Evolutionary conservation across 1,140 invertebrate species (phyloP).

Genomic region (Zeugodacus cucurbitae): DNA sequence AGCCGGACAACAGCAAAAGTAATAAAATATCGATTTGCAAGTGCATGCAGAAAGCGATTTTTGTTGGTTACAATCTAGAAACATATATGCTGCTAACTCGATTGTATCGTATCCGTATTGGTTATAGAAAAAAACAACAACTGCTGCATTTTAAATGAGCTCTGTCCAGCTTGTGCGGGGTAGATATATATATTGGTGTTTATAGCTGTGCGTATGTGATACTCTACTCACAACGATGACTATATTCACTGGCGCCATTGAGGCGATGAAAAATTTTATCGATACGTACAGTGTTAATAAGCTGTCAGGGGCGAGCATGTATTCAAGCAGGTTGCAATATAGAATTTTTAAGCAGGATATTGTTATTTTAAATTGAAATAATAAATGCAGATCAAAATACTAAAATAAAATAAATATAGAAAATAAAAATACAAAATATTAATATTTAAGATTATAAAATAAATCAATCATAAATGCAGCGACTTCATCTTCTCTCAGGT

Average conservation of each 20-base stretch:
- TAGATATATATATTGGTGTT: neutral
- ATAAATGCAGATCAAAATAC: too few species aligned
- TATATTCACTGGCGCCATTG: neutral
- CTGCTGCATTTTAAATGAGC: neutral
- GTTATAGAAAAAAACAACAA: neutral
- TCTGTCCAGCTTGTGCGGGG: neutral
- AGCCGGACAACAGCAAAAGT: neutral
- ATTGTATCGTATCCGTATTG: too few species aligned
- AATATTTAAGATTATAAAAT: neutral
- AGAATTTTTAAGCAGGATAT: too few species aligned
- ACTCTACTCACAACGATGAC: neutral
- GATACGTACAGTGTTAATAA: neutral
- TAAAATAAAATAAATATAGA: too few species aligned
- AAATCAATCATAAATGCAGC: neutral
- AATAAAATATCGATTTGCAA: constrained; percentile 24
- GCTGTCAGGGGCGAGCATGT: neutral
- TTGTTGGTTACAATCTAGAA: neutral
- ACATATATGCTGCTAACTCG: neutral
- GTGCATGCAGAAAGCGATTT: neutral
- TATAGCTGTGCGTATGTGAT: neutral
- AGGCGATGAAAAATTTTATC: neutral
- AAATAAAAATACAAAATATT: too few species aligned
- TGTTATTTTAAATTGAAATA: too few species aligned
- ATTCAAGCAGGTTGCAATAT: too few species aligned
- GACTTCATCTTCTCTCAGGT: neutral